Evolutionary conservation across 2,888 invertebrate genomes (phyloP).

Genomic region (Pristionchus mayeri): DNA sequence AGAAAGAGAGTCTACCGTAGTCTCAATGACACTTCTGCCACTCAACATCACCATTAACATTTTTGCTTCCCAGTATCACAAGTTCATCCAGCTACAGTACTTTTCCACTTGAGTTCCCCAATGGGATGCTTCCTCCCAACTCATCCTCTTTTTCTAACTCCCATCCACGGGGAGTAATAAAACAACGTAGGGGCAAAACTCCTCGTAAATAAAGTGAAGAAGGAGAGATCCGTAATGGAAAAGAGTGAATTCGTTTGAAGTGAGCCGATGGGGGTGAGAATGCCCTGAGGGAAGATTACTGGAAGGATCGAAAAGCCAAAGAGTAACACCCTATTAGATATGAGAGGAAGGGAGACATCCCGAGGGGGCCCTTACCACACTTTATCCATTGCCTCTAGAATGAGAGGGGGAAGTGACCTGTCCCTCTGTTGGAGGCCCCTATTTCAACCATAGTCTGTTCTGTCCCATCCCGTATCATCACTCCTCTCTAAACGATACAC

Average conservation of each 20-base stretch:
- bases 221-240: slow-evolving; percentile 26
- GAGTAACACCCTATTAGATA: slow-evolving; percentile 38
- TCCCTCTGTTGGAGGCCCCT: neutral
- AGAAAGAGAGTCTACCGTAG: neutral
- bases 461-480: too few relatives aligned
- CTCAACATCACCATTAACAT: too few relatives aligned
- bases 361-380: neutral
- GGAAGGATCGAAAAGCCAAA: neutral
- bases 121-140: slow-evolving; percentile 6
- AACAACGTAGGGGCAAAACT: slow-evolving; percentile 43
- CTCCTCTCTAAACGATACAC: slow-evolving; percentile 35
- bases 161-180: slow-evolving; percentile 49
- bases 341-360: slow-evolving; percentile 34
- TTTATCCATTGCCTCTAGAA: neutral
- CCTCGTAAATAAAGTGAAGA: slow-evolving; percentile 45
- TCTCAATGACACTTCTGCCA: neutral
- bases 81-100: neutral
- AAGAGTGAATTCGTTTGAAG: slow-evolving; percentile 29
- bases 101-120: neutral
- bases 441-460: neutral
- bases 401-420: neutral
- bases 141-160: slow-evolving; percentile 35
- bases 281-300: slow-evolving; percentile 10
- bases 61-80: neutral
- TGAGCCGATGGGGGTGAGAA: slow-evolving; percentile 5